phyloP scores from a whole-genome alignment of 2,113 vertebrate genomes.

The Takifugu bimaculatus region DNA sequence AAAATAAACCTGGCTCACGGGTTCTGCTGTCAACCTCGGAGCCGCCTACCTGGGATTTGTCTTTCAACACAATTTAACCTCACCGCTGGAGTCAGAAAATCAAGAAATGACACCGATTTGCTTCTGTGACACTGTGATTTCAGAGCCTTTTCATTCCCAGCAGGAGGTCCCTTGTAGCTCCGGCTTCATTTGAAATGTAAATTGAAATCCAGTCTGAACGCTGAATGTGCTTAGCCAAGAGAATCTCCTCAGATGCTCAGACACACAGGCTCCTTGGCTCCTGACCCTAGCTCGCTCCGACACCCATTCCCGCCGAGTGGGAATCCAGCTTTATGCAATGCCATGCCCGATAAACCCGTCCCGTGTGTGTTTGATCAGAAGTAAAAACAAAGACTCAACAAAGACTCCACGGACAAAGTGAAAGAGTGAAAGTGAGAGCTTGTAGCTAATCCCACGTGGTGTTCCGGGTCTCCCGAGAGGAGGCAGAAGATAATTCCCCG shows the following conservation, averaged over 20 bases:
- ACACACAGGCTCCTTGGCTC: slow-evolving; percentile 13
- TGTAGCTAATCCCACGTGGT: slow-evolving; percentile 48
- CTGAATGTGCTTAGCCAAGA: slow-evolving; percentile 19
- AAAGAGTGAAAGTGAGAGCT: slow-evolving; percentile 44
- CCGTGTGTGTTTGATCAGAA: slow-evolving; percentile 64
- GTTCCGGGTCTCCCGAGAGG: slow-evolving; percentile 42
- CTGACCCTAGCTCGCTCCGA: slow-evolving; percentile 42
- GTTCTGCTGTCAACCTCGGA: slow-evolving; percentile 20
- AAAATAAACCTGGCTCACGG: slow-evolving; percentile 11
- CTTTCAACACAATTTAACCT: slow-evolving; percentile 24
- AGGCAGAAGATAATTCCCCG: slow-evolving; percentile 19
- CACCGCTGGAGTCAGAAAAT: slow-evolving; percentile 7
- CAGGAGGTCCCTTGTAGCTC: slow-evolving; percentile 25
- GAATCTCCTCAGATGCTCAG: slow-evolving; percentile 20
- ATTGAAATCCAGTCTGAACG: slow-evolving; percentile 13
- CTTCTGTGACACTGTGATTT: slow-evolving; percentile 10
- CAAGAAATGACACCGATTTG: slow-evolving; percentile 2
- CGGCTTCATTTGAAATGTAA: slow-evolving; percentile 56
- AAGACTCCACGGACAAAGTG: slow-evolving; percentile 42
- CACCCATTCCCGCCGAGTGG: slow-evolving; percentile 29
- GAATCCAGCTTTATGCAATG: slow-evolving; percentile 62
- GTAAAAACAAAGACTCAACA: slow-evolving; percentile 61
- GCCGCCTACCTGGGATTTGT: neutral
- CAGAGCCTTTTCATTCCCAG: slow-evolving; percentile 38
- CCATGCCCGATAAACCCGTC: slow-evolving; percentile 62